phyloP scores from a whole-genome alignment of 1,140 invertebrate species.

The Trachymyrmex septentrionalis region DNA sequence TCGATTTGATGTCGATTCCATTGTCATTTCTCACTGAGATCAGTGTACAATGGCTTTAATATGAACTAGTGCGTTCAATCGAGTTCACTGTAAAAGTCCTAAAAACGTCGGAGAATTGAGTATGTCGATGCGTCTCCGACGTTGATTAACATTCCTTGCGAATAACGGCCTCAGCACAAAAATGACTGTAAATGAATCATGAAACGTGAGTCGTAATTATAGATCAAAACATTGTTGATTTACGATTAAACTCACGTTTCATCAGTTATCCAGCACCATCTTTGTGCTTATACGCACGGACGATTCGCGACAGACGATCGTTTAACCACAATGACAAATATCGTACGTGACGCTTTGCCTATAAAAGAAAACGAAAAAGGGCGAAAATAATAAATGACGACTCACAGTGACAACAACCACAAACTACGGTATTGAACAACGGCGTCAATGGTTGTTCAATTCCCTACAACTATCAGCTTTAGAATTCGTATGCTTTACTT shows the following conservation, averaged over 20 bases:
- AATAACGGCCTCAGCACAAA: constrained; percentile 10
- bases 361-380: constrained; percentile 24
- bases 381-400: constrained; percentile 32
- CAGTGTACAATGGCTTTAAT: no score
- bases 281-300: constrained; percentile 5
- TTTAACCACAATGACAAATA: constrained; percentile 50
- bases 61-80: no score
- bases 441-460: constrained; percentile 77
- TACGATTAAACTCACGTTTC: no score
- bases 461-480: constrained; percentile 85
- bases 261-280: no score
- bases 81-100: neutral
- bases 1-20: no score
- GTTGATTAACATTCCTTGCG: constrained; percentile 22
- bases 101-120: constrained; percentile 67
- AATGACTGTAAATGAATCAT: no score
- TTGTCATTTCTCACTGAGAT: no score
- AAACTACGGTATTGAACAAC: constrained; percentile 81
- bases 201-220: no score
- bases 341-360: constrained; percentile 50
- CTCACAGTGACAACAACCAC: constrained; percentile 80
- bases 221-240: no score
- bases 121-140: constrained; percentile 62
- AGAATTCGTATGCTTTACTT: constrained; percentile 86
- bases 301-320: constrained; percentile 51